These are phyloP conservation scores for Sebastes diploproa DNA, from an alignment of 2,797 vertebrate genomes.

Conservation along the genomic window DNA sequence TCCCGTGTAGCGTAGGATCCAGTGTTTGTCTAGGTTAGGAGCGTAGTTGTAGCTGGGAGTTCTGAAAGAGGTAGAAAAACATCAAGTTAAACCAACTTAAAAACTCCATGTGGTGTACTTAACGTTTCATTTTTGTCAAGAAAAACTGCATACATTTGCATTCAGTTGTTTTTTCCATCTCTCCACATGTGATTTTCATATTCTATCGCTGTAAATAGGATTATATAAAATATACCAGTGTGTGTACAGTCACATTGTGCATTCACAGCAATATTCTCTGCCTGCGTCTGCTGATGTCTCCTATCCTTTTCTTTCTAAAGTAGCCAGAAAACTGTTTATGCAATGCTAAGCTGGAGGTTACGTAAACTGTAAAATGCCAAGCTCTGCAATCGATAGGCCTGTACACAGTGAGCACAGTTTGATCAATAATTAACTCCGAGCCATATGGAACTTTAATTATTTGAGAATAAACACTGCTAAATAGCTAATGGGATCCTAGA, in stretches of 20 bases:
- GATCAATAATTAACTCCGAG: constrained; percentile 76
- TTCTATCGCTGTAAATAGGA: constrained; percentile 23
- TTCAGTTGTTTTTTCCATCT: constrained; percentile 1
- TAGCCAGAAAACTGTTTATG: constrained; percentile 52
- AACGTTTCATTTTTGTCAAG: background rate
- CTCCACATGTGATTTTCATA: background rate
- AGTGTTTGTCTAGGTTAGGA: constrained; percentile 97
- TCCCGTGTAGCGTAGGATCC: constrained; percentile 98
- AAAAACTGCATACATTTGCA: background rate
- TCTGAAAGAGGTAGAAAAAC: constrained; percentile 70
- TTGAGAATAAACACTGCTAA: constrained; percentile 69
- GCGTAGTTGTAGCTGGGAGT: constrained; percentile 98
- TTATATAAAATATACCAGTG: constrained; percentile 22
- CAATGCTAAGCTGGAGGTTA: constrained; percentile 43
- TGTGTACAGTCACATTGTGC: constrained; percentile 18
- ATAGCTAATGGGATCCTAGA: constrained; percentile 64
- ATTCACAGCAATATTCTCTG: constrained; percentile 30
- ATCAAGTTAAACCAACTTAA: background rate
- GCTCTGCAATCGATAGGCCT: constrained; percentile 58
- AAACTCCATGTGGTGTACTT: background rate
- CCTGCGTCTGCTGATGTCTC: constrained; percentile 24
- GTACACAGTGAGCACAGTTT: constrained; percentile 29
- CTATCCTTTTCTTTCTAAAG: constrained; percentile 18
- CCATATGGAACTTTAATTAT: constrained; percentile 69
- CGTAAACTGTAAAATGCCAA: constrained; percentile 60